Base-by-base conservation (phyloP, 2,797 vertebrate genomes). In the Uromys caudimaculatus region DNA sequence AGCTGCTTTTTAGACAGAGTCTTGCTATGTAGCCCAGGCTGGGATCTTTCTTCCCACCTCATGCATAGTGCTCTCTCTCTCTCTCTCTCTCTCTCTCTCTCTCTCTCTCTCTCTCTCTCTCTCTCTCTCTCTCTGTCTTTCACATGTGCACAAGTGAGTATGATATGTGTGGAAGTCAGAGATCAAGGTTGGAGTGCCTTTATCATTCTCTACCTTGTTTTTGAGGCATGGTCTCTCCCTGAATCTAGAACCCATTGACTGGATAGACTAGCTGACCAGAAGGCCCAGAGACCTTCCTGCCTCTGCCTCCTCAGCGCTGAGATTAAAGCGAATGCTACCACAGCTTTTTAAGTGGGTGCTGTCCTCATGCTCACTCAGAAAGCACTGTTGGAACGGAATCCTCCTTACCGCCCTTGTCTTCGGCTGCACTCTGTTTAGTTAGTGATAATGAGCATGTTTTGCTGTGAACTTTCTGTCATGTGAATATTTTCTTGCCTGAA, bases 401-500 rank as follows among this genome's bases (percentile, higher is more conserved):
- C 32, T 58, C 86, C 52, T 6, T 6, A 23, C 9, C 11, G 3
- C 54, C 58, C 29, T 3, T 14, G 60, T 38, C 85, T 95, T 67
- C 23, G 6, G 23, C 3, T 4, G 3, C 17, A 38, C 64, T 16
- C 32, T 47, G 4, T 54, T 67, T 2, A 29, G 44, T 69, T 58
- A 3, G 9, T 16, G 47, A 47, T 27, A 6, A 35, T 67, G 58
- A 71, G 13, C 6, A 0, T 83, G 58, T 93, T 86, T 47, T 21
- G 1, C 50, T n/a, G 0, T 3, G 29, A 13, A 38, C 24, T 89
- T 58, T 27, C 44, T 85, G 47, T 89, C 77, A 6, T 78, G 44
- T 50, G 52, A n/a, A 11, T 83, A 14, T 62, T 76, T 95, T 44
- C 60, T 83, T 91, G 71, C 76, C 47, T 67, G 35, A 94, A 91